Evolutionary conservation across 2,113 vertebrate genomes (phyloP), one percentile per base, ranked within the genome.

Genomic region (Chloroceryle aenea): DNA sequence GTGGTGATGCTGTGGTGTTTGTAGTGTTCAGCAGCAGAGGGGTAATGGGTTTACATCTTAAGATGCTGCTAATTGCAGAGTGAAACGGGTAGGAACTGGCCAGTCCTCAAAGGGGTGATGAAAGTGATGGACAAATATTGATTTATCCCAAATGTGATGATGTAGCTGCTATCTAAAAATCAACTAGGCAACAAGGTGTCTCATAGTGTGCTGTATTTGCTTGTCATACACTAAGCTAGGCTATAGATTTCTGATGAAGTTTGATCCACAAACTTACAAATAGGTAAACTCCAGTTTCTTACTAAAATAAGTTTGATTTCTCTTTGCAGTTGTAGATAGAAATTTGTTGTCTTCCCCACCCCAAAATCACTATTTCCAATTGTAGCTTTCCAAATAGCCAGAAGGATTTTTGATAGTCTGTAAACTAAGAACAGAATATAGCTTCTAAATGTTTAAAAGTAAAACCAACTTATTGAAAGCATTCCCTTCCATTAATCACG

Each of bases 401-500:
- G 0, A 0, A 78, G n/a, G 40, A 40, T 64, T 36, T 85, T 73
- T 63, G 16, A 27, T 55, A 53, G 61, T 93, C 94, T 88, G 38
- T 30, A 95, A 85, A 93, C 56, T 87, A 85, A 52, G 62, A 82
- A 50, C 13, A 85, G 55, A 93, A 89, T 45, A 76, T 45, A 50
- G 17, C 62, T 20, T 67, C 27, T 89, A 94, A 95, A 94, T 56
- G 53, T 62, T 95, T 85, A 22, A 84, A 87, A 93, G 73, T 73
- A 89, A 93, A 84, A 13, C 0, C 45, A 79, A 58, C 40, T 48
- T 92, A 82, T 92, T 90, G 85, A 89, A 97, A 94, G 27, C 58
- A 50, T 88, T 96, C 75, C 25, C 93, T 97, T 97, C 96, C 97
- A 96, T 97, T 95, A 89, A 78, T 97, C 90, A 85, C 1, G 7